Evolutionary conservation across 2,888 invertebrate species (phyloP).

Genomic region (Doris montereyensis): DNA sequence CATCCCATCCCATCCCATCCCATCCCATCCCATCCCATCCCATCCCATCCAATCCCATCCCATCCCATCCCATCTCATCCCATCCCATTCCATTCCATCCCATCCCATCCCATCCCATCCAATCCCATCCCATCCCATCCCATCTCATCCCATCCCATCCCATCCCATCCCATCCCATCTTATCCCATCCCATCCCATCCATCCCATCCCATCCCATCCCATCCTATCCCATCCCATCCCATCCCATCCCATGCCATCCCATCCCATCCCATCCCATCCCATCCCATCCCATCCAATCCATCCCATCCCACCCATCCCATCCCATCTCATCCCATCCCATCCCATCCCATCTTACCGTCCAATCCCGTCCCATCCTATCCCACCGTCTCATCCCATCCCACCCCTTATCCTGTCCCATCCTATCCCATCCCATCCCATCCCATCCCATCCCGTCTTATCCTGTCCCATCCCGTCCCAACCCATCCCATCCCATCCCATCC

Average conservation of each 20-base stretch:
- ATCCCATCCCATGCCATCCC: background rate
- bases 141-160: constrained; percentile 17
- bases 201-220: background rate
- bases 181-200: background rate
- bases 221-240: background rate
- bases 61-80: constrained; percentile 17
- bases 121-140: constrained; percentile 24
- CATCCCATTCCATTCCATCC: background rate
- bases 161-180: background rate
- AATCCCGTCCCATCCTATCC: background rate
- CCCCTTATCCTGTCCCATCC: background rate
- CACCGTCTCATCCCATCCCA: constrained; percentile 2
- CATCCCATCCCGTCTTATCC: background rate
- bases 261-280: background rate
- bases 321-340: background rate
- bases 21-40: background rate
- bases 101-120: background rate
- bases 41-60: constrained; percentile 11
- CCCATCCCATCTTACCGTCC: constrained; percentile 6
- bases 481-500: constrained; percentile 5
- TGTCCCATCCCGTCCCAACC: background rate
- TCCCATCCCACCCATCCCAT: background rate
- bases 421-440: background rate
- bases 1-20: background rate
- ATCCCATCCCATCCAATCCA: constrained; percentile 1